Percentiles rank a stretch among this genome's conserved stretches.
Evolutionary conservation across 2,888 invertebrate species (phyloP).

Genomic region (Lampropteryx suffumata): DNA sequence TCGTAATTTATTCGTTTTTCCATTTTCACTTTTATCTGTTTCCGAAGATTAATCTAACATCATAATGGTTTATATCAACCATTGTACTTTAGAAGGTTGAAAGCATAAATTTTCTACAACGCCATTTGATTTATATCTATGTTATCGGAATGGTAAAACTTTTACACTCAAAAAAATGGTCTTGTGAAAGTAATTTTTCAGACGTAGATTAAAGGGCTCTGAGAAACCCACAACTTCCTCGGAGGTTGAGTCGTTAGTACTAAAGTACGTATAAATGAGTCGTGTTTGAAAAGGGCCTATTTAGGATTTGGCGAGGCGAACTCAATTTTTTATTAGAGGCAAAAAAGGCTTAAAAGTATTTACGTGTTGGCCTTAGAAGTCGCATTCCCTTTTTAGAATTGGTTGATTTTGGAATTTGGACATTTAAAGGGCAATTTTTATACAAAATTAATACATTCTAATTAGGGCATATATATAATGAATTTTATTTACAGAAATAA

Average conservation of each 20-base stretch:
- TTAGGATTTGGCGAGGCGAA: constrained; percentile 17
- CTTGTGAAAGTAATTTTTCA: constrained; percentile 40
- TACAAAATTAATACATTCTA: too few species aligned
- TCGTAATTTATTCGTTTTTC: constrained; percentile 1
- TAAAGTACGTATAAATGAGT: constrained; percentile 32
- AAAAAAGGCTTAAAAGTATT: constrained; percentile 12
- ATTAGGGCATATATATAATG: too few species aligned
- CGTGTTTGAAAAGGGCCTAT: constrained; percentile 29
- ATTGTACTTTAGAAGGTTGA: constrained; percentile 23
- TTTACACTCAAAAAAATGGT: constrained; percentile 33
- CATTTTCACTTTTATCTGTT: constrained; percentile 5
- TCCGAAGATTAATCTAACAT: constrained; percentile 8
- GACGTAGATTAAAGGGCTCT: constrained; percentile 39
- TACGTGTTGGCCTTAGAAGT: not conserved
- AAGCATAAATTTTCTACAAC: constrained; percentile 30
- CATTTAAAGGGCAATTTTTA: too few species aligned
- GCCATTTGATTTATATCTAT: constrained; percentile 41
- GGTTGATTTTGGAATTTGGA: too few species aligned
- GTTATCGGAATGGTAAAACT: constrained; percentile 39
- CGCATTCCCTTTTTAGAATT: not conserved
- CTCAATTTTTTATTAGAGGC: constrained; percentile 24
- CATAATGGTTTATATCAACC: constrained; percentile 9
- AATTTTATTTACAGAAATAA: too few species aligned
- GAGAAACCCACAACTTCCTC: constrained; percentile 30
- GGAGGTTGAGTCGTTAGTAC: constrained; percentile 29